Conservation (phyloP, 2,113 vertebrate species). For the Rissa tridactyla region DNA sequence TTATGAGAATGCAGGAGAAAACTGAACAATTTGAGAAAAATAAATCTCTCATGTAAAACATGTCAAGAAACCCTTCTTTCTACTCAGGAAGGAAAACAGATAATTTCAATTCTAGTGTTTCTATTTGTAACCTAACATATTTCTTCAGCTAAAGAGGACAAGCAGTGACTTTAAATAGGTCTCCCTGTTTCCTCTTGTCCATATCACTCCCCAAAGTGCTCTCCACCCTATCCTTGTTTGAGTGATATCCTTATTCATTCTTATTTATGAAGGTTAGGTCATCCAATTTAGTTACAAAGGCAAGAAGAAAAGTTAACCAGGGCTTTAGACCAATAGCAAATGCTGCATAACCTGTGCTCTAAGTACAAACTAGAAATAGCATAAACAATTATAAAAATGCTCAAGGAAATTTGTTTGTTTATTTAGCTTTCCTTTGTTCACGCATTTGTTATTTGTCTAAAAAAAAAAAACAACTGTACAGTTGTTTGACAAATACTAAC, state of each 20-base stretch:
- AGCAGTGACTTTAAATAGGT: slow-evolving; percentile 52
- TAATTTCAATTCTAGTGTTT: slow-evolving; percentile 53
- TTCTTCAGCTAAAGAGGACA: slow-evolving; percentile 43
- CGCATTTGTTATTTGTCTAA: not conserved
- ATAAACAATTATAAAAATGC: not conserved
- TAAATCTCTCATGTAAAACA: not conserved
- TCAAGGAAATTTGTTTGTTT: not conserved
- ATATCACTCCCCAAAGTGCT: not conserved
- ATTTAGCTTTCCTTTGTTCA: not conserved
- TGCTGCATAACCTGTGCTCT: not conserved
- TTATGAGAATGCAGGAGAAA: not conserved
- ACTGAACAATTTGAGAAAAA: not conserved
- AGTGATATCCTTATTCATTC: slow-evolving; percentile 10
- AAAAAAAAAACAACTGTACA: not conserved
- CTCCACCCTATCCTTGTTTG: slow-evolving; percentile 53
- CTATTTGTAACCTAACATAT: slow-evolving; percentile 52
- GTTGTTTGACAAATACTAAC: not conserved
- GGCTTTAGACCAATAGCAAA: not conserved
- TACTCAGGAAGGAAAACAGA: slow-evolving; percentile 52
- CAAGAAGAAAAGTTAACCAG: not conserved
- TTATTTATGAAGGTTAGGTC: slow-evolving; percentile 15
- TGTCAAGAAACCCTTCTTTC: not conserved
- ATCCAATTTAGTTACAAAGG: not conserved
- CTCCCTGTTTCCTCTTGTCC: slow-evolving; percentile 37
- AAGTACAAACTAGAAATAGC: not conserved